Evolutionary conservation across 2,888 invertebrate species (phyloP), one percentile per base, ranked within the genome.

Genomic region (Hirtodrosophila duncani): DNA sequence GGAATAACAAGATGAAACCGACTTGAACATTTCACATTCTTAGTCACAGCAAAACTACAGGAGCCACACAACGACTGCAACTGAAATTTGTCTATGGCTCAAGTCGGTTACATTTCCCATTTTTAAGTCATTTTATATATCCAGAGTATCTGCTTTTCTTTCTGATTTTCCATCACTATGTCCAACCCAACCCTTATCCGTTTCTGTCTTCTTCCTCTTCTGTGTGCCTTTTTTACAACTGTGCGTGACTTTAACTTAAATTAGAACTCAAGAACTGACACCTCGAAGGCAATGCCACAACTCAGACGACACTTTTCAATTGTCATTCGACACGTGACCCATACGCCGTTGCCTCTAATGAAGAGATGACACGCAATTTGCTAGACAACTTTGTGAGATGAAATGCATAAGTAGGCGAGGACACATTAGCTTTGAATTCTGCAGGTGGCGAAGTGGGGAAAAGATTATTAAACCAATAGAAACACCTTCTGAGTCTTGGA

Each of bases 371-470:
- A 23, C 18, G 38, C 52, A 10, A 13, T 18, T 23, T 46, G 30
- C 43, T 30, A 30, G 17, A 18, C 51, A 8, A 5, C 18, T 20
- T 36, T 20, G 14, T 36, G 36, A 36, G 14, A 36, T 39, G n/a
- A n/a, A n/a, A 56, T 56, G 58, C 58, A 58, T 49, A 58, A n/a
- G n/a, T n/a, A n/a, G n/a, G n/a, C 34, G 24, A 49, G 48, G 24
- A 29, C 10, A 24, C 36, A 23, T 21, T n/a, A 23, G 6, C n/a
- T n/a, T n/a, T n/a, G n/a, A n/a, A n/a, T n/a, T n/a, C n/a, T n/a
- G 5, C 8, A 27, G 27, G 5, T 23, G 7, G 9, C n/a, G 8
- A n/a, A 18, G 24, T 11, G 3, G 6, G 31, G 30, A 8, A 10
- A 14, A 4, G 18, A 9, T 18, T 11, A 6, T 13, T 17, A 9